Evolutionary conservation across 2,888 invertebrate species (phyloP).

Genomic region (Cephus rjabovi): DNA sequence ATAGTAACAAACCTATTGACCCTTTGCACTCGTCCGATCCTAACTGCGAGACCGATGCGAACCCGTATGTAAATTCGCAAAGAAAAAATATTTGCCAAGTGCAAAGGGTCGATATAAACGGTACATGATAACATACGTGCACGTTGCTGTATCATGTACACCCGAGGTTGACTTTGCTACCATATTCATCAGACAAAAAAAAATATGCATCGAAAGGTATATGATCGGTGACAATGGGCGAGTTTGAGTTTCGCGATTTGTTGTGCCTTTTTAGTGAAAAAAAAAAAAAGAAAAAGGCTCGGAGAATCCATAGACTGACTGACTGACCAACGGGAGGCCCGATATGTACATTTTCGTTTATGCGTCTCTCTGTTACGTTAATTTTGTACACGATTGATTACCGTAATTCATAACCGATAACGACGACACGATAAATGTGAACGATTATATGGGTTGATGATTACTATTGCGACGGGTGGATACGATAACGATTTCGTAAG

Average conservation of each 20-base stretch:
- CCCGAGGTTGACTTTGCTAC: neutral
- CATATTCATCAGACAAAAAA: neutral
- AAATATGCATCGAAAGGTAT: neutral
- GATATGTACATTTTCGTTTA: slow-evolving; percentile 22
- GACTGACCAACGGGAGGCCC: slow-evolving; percentile 27
- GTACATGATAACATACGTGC: neutral
- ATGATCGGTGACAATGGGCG: neutral
- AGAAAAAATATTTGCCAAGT: neutral
- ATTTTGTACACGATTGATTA: slow-evolving; percentile 10
- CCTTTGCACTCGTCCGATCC: neutral
- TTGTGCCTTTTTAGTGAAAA: neutral
- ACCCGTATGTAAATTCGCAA: neutral
- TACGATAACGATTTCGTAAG: neutral
- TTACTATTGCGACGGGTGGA: neutral
- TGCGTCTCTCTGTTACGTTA: slow-evolving; percentile 17
- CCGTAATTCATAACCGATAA: slow-evolving; percentile 11
- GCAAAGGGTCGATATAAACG: neutral
- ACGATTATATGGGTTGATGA: neutral
- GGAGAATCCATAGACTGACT: slow-evolving; percentile 24
- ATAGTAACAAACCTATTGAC: neutral
- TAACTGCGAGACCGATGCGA: neutral
- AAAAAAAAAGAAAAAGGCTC: slow-evolving; percentile 10
- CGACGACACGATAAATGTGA: neutral
- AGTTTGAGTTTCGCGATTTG: neutral
- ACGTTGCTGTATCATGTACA: neutral